These are phyloP conservation scores for Amyelois transitella DNA, from an alignment of 1,140 invertebrate species.

Conservation along the genomic window DNA sequence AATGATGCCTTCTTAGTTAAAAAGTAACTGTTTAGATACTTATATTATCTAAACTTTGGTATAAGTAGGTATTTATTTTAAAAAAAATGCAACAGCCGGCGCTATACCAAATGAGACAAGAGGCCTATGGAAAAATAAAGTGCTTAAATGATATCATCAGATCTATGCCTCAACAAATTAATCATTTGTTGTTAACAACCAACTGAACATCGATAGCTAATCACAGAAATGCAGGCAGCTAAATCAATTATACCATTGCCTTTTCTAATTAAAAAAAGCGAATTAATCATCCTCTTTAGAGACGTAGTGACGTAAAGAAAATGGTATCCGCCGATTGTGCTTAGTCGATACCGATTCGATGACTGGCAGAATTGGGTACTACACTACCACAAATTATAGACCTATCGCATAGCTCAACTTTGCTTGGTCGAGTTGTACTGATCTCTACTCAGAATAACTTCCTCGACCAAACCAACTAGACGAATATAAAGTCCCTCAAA, in stretches of 20 bases:
- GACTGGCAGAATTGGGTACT: constrained; percentile 53
- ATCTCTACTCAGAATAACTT: neutral
- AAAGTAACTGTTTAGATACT: too few relatives aligned
- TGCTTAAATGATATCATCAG: too few relatives aligned
- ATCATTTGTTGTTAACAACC: neutral
- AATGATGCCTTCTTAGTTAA: too few relatives aligned
- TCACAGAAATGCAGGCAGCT: constrained; percentile 1
- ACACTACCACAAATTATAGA: neutral
- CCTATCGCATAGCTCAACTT: neutral
- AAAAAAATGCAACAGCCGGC: too few relatives aligned
- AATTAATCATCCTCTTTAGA: constrained; percentile 13
- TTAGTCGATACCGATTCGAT: constrained; percentile 28
- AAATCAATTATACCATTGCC: neutral
- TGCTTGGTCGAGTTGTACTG: neutral
- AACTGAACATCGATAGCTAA: neutral
- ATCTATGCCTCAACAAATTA: neutral
- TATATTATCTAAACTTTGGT: too few relatives aligned
- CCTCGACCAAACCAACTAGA: neutral
- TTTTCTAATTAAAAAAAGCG: constrained; percentile 17
- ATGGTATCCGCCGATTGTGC: constrained; percentile 15
- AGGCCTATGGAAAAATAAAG: too few relatives aligned
- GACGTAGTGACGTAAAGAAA: constrained; percentile 24
- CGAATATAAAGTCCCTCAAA: neutral
- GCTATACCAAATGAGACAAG: too few relatives aligned
- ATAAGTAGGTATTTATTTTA: too few relatives aligned